Conservation (phyloP, 1,140 invertebrate genomes). For the Ruditapes philippinarum region DNA sequence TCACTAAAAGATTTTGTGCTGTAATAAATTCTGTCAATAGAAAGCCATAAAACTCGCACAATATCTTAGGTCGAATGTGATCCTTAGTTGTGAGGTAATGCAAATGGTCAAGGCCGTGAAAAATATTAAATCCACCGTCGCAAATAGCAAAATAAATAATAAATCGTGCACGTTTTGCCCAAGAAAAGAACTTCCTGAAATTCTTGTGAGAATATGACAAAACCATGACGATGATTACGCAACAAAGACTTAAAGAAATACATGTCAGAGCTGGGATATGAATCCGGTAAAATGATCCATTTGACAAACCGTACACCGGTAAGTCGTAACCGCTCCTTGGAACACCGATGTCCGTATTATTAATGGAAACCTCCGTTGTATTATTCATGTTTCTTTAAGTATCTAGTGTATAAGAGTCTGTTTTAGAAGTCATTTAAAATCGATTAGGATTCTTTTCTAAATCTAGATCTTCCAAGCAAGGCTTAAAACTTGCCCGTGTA, state of each 20-base stretch:
- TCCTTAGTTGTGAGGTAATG: conserved; percentile 64
- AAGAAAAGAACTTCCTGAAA: conserved; percentile 60
- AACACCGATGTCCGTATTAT: too few relatives aligned
- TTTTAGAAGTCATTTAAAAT: too few relatives aligned
- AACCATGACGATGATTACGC: conserved; percentile 46
- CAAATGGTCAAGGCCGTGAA: conserved; percentile 66
- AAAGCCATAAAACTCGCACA: conserved; percentile 70
- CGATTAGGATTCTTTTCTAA: too few relatives aligned
- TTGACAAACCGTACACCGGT: conserved; percentile 59
- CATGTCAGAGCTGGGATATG: conserved; percentile 69
- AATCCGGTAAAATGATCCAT: conserved; percentile 62
- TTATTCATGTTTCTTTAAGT: too few relatives aligned
- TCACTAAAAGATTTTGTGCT: conserved; percentile 69
- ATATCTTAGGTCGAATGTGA: conserved; percentile 61
- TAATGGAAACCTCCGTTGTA: too few relatives aligned
- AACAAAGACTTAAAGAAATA: conserved; percentile 66
- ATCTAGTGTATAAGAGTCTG: too few relatives aligned
- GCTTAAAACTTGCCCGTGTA: too few relatives aligned
- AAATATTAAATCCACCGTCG: conserved; percentile 67
- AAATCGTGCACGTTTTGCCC: conserved; percentile 70
- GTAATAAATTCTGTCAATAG: conserved; percentile 61
- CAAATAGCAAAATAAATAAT: conserved; percentile 69
- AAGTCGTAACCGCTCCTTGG: conserved; percentile 60
- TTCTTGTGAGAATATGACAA: conserved; percentile 60
- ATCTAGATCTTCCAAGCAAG: too few relatives aligned